A percentile compares a stretch with the other conserved stretches of the same genome.
These are phyloP conservation scores for Drosophila anomelani DNA, from an alignment of 2,888 invertebrate species.

Conservation along the genomic window DNA sequence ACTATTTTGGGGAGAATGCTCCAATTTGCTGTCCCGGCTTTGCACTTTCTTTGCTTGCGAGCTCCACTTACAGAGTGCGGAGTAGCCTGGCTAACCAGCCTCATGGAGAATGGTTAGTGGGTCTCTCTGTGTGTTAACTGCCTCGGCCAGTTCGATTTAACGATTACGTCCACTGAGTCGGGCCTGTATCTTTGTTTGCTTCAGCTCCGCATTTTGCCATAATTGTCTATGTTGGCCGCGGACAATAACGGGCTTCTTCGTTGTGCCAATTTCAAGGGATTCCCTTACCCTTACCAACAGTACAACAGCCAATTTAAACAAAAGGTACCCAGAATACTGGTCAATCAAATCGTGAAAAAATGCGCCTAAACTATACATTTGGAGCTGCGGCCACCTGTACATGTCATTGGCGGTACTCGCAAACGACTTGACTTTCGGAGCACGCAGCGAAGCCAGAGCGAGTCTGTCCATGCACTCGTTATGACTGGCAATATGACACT, in stretches of 20 bases:
- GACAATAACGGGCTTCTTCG: conserved; percentile 5
- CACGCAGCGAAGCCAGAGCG: conserved; percentile 46
- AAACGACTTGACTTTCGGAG: conserved; percentile 46
- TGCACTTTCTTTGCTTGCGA: conserved; percentile 17
- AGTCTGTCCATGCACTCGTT: conserved; percentile 34
- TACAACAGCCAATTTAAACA: conserved; percentile 1
- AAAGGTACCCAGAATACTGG: conserved; percentile 11
- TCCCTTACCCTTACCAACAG: background rate
- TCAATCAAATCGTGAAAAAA: conserved; percentile 7
- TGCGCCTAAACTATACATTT: conserved; percentile 17
- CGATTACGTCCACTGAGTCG: conserved; percentile 7
- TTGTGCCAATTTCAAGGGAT: conserved; percentile 2
- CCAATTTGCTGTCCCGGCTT: conserved; percentile 25
- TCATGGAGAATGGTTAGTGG: conserved; percentile 6
- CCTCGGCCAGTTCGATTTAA: conserved; percentile 13
- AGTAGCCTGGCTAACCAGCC: background rate
- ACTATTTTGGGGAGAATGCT: conserved; percentile 44
- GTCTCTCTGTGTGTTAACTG: background rate
- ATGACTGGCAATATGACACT: conserved; percentile 61
- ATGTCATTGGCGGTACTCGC: conserved; percentile 25
- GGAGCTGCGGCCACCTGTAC: conserved; percentile 47
- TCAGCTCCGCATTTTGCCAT: conserved; percentile 3
- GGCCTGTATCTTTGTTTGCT: background rate
- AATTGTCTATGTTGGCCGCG: conserved; percentile 5
- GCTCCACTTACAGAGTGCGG: conserved; percentile 1